Evolutionary conservation across 1,140 invertebrate species (phyloP).

Genomic region (Drosophila baimaii): DNA sequence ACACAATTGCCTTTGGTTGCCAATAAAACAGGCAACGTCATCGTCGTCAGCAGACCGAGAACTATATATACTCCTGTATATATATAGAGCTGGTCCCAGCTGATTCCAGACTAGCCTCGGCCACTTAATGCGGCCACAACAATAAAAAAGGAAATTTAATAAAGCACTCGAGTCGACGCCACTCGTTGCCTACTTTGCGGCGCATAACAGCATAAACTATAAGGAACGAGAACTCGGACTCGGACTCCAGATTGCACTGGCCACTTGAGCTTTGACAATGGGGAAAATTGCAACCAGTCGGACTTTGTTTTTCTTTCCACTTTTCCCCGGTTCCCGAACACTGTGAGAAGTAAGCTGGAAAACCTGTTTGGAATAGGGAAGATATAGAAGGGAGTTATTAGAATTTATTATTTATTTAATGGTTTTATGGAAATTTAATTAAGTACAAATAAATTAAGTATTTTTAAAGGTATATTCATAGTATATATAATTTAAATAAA

Average conservation of each 20-base stretch:
- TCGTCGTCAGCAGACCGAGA: constrained; percentile 49
- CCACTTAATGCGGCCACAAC: constrained; percentile 80
- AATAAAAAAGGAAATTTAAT: constrained; percentile 81
- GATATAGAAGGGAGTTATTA: background rate
- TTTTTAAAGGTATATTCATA: no score
- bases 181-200: constrained; percentile 75
- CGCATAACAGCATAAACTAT: constrained; percentile 76
- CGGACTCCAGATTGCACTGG: constrained; percentile 35
- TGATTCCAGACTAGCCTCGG: constrained; percentile 59
- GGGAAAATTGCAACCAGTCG: constrained; percentile 56
- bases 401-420: no score
- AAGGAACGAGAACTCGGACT: constrained; percentile 38
- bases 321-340: constrained; percentile 20
- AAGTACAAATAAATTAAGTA: no score
- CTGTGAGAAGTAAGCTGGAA: constrained; percentile 1
- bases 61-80: background rate
- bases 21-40: constrained; percentile 67
- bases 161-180: constrained; percentile 70
- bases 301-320: constrained; percentile 47
- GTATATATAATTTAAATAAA: no score
- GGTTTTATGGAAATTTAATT: no score
- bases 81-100: constrained; percentile 38
- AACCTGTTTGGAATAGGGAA: background rate
- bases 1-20: constrained; percentile 74
- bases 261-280: constrained; percentile 79